Evolutionary conservation across 2,888 invertebrate genomes (phyloP).

Genomic region (Drosophila vallismaia): DNA sequence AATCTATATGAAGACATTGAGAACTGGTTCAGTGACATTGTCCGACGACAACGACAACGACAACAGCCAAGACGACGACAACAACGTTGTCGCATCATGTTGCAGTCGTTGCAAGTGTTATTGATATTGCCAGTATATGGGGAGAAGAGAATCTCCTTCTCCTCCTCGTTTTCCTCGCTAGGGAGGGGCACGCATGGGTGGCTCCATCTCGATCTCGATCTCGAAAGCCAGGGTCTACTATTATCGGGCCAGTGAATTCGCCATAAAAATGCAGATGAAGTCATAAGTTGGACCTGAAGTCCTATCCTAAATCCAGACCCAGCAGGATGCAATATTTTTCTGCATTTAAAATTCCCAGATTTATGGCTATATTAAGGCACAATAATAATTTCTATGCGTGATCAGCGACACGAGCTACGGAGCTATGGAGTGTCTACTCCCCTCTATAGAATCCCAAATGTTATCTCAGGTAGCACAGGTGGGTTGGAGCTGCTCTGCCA

Average conservation of each 20-base stretch:
- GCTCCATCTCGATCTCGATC: slow-evolving; percentile 37
- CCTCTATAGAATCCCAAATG: slow-evolving; percentile 13
- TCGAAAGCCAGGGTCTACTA: slow-evolving; percentile 66
- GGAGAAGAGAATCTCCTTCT: background rate
- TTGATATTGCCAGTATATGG: slow-evolving; percentile 69
- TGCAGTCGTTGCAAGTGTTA: slow-evolving; percentile 78
- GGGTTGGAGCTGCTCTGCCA: slow-evolving; percentile 18
- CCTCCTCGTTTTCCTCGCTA: slow-evolving; percentile 3
- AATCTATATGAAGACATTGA: slow-evolving; percentile 79
- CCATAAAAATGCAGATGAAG: slow-evolving; percentile 77
- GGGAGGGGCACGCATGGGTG: slow-evolving; percentile 76
- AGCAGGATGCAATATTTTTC: slow-evolving; percentile 74
- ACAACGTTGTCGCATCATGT: slow-evolving; percentile 73
- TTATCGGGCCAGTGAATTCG: slow-evolving; percentile 62
- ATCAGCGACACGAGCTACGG: slow-evolving; percentile 63
- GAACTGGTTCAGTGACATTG: slow-evolving; percentile 81
- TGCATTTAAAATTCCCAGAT: slow-evolving; percentile 75
- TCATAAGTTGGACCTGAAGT: slow-evolving; percentile 67
- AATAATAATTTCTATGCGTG: slow-evolving; percentile 78
- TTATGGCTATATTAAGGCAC: slow-evolving; percentile 77
- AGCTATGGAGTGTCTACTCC: slow-evolving; percentile 23
- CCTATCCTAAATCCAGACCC: slow-evolving; percentile 33
- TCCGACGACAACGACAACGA: slow-evolving; percentile 42
- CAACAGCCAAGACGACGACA: slow-evolving; percentile 29
- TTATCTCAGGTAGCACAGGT: slow-evolving; percentile 52